Conservation (phyloP, 2,113 vertebrate species). For the Podarcis cretensis region DNA sequence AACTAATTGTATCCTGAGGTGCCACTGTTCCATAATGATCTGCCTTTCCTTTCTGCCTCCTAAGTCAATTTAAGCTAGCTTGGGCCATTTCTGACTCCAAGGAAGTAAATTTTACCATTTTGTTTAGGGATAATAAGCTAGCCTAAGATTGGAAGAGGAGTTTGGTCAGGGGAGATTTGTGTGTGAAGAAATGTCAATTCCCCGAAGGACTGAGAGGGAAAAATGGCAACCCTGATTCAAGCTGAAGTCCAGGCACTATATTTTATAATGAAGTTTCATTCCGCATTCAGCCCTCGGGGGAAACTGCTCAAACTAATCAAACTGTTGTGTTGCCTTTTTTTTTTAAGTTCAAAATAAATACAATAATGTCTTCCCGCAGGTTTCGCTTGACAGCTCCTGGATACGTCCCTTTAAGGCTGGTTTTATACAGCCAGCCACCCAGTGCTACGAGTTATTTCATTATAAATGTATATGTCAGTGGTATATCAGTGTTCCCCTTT, state of each 20-base stretch:
- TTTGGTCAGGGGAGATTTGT: constrained; percentile 63
- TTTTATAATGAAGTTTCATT: constrained; percentile 70
- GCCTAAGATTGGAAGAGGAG: constrained; percentile 57
- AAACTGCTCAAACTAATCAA: constrained; percentile 67
- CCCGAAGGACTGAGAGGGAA: constrained; percentile 35
- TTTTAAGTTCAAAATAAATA: constrained; percentile 71
- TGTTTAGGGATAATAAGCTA: constrained; percentile 38
- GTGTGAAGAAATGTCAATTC: constrained; percentile 72
- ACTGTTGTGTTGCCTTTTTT: constrained; percentile 31
- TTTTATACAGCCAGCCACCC: background rate
- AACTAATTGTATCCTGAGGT: constrained; percentile 30
- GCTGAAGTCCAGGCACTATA: constrained; percentile 50
- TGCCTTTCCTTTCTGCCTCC: constrained; percentile 40
- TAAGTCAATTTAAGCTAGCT: constrained; percentile 47
- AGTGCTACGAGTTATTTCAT: background rate
- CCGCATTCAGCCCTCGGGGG: constrained; percentile 42
- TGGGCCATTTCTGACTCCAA: constrained; percentile 57
- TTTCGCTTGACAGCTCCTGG: constrained; percentile 1
- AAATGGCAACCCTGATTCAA: constrained; percentile 50
- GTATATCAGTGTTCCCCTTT: fast-evolving
- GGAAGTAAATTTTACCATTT: constrained; percentile 25
- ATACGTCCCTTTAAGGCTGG: constrained; percentile 40
- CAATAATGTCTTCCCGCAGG: constrained; percentile 27
- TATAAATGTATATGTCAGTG: background rate
- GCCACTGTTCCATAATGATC: constrained; percentile 55